Percentiles rank a stretch among this genome's conserved stretches.
These are phyloP conservation scores for Mythimna vitellina DNA, from an alignment of 2,888 invertebrate genomes.

Conservation along the genomic window DNA sequence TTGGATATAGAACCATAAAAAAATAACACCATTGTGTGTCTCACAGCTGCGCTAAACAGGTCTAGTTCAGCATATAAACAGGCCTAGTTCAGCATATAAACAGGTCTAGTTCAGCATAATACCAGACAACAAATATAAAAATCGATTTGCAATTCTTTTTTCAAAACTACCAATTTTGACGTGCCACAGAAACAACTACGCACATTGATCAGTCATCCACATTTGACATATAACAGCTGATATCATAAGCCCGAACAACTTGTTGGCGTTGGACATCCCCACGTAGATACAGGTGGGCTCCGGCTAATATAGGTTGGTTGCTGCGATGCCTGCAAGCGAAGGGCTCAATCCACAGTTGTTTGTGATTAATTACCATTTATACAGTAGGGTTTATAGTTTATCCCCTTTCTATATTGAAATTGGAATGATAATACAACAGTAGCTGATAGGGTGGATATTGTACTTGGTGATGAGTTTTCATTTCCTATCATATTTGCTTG, in stretches of 20 bases:
- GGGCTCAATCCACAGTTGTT: slow-evolving; percentile 48
- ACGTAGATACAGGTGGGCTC: slow-evolving; percentile 40
- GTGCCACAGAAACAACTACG: background rate
- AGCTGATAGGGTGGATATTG: background rate
- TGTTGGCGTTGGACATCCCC: slow-evolving; percentile 44
- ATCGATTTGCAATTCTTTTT: background rate
- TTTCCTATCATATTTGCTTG: background rate
- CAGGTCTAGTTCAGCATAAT: no score
- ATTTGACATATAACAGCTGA: slow-evolving; percentile 37
- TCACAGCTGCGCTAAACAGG: no score
- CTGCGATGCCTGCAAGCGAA: slow-evolving; percentile 25
- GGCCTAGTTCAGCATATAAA: no score
- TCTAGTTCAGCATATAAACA: no score
- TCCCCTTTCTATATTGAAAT: slow-evolving; percentile 17
- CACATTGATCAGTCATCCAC: slow-evolving; percentile 14
- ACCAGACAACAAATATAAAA: background rate
- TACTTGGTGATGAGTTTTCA: background rate
- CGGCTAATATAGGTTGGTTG: slow-evolving; percentile 37
- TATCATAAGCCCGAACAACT: slow-evolving; percentile 48
- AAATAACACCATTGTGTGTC: no score
- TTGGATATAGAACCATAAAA: no score
- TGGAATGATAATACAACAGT: slow-evolving; percentile 1
- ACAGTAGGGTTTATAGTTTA: slow-evolving; percentile 21
- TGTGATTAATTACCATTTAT: slow-evolving; percentile 44
- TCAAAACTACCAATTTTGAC: no score